Evolutionary conservation across 92 coral and sea anemone species (phyloP).

Genomic region (Heteractis magnifica): DNA sequence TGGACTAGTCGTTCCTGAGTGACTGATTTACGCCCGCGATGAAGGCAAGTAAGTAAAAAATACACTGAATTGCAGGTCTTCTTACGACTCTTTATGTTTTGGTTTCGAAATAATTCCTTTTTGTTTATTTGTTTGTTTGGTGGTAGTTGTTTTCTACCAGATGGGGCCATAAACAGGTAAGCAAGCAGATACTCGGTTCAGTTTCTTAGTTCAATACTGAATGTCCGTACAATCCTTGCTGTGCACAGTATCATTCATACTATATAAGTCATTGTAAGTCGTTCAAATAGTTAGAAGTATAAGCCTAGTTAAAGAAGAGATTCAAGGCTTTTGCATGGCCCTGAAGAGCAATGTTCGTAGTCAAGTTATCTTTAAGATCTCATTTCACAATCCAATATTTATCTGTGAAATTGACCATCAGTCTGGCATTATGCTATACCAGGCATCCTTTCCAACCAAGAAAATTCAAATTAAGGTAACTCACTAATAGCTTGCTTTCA

Average conservation of each 20-base stretch:
- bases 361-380: neutral
- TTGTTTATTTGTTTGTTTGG: too few species aligned
- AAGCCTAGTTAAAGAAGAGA: neutral
- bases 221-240: too few species aligned
- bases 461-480: neutral
- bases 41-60: neutral
- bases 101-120: too few species aligned
- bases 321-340: neutral
- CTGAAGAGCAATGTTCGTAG: neutral
- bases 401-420: neutral
- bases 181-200: too few species aligned
- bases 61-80: too few species aligned
- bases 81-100: too few species aligned
- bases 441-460: neutral
- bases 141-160: too few species aligned
- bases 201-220: too few species aligned
- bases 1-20: neutral
- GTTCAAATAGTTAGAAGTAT: neutral
- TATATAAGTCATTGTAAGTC: too few species aligned
- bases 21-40: too few species aligned
- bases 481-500: neutral
- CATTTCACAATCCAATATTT: neutral
- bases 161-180: too few species aligned
- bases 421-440: neutral
- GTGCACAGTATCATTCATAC: too few species aligned